Evolutionary conservation across 2,888 invertebrate genomes (phyloP), one percentile per base, ranked within the genome.

Genomic region (Liposcelis brunnea): DNA sequence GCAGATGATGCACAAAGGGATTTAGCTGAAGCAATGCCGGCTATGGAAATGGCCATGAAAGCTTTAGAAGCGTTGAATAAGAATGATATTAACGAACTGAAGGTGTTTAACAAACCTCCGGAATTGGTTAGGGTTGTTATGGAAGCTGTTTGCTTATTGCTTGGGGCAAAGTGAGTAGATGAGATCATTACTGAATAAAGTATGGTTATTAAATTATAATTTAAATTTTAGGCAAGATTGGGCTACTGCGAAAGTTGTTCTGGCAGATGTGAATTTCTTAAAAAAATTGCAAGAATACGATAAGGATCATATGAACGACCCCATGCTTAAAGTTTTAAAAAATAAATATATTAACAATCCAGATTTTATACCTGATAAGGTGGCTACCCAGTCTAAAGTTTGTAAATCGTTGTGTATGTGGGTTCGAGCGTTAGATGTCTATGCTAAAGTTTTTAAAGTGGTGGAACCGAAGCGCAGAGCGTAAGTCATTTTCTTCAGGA

Each of bases 391-490:
- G 5, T 83, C 81, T 2, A 76, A 84, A 72, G 90, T 89, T 1
- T 89, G 90, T 57, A 80, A 79, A 53, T 90, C 89, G 7, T 77
- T 93, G 66, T 89, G 90, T 53, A 72, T 90, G 61, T 93, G 93
- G 93, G 90, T 91, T 6, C 72, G 81, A 57, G 91, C 93, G 0
- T 81, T 93, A 52, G 86, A 90, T 55, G 77, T 79, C 58, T 93
- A 91, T 58, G 80, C 89, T 0, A 83, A 82, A 63, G 81, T 90
- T 1, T 87, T 78, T 61, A 74, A 77, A 59, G 74, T 86, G 6
- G 90, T 93, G 2, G 86, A 89, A 57, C 91, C 91, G 0, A 93
- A 93, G 63, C 75, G 84, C 45, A 68, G 77, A 50, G 77, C 74
- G 82, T 82, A 62, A 68, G n/a, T n/a, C n/a, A n/a, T n/a, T n/a